Percentiles rank a stretch among this genome's conserved stretches.
These are phyloP conservation scores for Acropora tenuis DNA, from an alignment of 64 coral and sea anemone genomes.

Conservation along the genomic window DNA sequence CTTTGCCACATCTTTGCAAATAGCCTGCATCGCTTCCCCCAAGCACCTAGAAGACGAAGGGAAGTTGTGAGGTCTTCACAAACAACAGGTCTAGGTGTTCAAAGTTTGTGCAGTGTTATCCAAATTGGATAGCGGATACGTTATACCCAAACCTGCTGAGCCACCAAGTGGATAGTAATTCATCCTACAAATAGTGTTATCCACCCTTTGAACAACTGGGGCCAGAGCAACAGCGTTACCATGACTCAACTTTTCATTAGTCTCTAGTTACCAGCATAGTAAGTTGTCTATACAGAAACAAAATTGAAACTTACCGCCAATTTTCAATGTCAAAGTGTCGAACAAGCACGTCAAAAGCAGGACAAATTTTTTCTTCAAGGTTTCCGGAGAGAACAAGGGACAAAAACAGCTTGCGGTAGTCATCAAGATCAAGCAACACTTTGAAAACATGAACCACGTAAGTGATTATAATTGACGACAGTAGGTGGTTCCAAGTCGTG, in stretches of 20 bases:
- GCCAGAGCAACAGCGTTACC: too few relatives aligned
- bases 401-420: conserved; percentile 8
- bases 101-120: too few relatives aligned
- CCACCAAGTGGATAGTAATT: too few relatives aligned
- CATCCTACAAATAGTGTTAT: not conserved
- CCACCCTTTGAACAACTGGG: too few relatives aligned
- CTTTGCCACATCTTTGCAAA: conserved; percentile 16
- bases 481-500: not conserved
- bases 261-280: not conserved
- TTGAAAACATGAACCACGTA: not conserved
- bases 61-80: too few relatives aligned
- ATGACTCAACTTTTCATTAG: not conserved
- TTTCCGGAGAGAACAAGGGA: conserved; percentile 12
- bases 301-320: conserved; percentile 39
- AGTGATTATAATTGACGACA: conserved; percentile 10
- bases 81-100: too few relatives aligned
- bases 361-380: not conserved
- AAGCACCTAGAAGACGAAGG: not conserved
- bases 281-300: not conserved
- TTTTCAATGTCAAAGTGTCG: not conserved
- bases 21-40: conserved; percentile 27
- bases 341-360: conserved; percentile 8
- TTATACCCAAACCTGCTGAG: too few relatives aligned
- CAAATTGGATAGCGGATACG: too few relatives aligned
- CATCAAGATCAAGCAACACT: conserved; percentile 4